Evolutionary conservation across 1,140 invertebrate species (phyloP).

Genomic region (Atta colombica): DNA sequence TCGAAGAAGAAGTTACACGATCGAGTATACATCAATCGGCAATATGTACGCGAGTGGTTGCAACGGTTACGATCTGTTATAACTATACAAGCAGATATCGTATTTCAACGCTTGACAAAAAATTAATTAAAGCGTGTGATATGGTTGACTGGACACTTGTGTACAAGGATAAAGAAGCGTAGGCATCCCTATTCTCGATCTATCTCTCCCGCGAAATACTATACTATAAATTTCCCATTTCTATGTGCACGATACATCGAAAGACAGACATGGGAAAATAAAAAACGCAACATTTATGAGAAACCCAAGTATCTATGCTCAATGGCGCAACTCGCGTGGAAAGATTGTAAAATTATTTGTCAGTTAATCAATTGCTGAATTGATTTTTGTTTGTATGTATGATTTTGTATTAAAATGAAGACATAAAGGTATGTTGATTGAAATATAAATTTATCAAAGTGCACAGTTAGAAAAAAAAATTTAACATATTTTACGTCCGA

Average conservation of each 20-base stretch:
- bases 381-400: too few relatives aligned
- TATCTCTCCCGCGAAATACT: slow-evolving; percentile 15
- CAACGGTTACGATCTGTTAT: slow-evolving; percentile 70
- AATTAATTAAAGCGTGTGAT: slow-evolving; percentile 69
- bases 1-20: slow-evolving; percentile 4
- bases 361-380: too few relatives aligned
- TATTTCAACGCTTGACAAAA: slow-evolving; percentile 57
- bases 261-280: not conserved
- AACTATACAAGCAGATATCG: slow-evolving; percentile 63
- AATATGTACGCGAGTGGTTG: not conserved
- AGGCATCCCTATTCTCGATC: not conserved
- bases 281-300: not conserved
- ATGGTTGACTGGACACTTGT: slow-evolving; percentile 51
- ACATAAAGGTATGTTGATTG: too few relatives aligned
- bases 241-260: not conserved
- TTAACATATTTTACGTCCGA: too few relatives aligned
- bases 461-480: too few relatives aligned
- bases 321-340: not conserved
- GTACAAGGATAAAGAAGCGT: slow-evolving; percentile 23
- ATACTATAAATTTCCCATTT: not conserved
- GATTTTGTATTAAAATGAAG: too few relatives aligned
- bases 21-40: slow-evolving; percentile 36
- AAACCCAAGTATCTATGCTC: too few relatives aligned
- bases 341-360: too few relatives aligned
- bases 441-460: too few relatives aligned